A percentile compares a stretch with the other conserved stretches of the same genome.
Conservation (phyloP, 2,113 vertebrate species). For the Oreotrochilus melanogaster region DNA sequence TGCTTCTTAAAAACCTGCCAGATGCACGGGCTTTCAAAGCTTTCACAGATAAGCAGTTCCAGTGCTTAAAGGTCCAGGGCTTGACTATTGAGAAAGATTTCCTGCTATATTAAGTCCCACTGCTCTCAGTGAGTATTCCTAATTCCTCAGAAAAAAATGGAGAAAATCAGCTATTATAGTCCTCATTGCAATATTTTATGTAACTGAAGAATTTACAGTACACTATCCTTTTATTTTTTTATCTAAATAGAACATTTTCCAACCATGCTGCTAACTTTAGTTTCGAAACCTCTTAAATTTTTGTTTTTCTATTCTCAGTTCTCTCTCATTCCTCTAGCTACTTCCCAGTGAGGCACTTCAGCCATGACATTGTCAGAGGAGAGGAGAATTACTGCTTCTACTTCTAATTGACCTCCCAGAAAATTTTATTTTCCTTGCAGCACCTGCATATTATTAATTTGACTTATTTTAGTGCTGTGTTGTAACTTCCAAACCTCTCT, state of each 20-base stretch:
- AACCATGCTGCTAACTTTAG: neutral
- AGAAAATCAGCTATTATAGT: neutral
- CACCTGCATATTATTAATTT: conserved; percentile 12
- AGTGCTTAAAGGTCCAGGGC: neutral
- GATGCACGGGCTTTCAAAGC: neutral
- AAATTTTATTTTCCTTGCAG: neutral
- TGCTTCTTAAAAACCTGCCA: neutral
- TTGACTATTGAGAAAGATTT: neutral
- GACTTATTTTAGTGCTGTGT: conserved; percentile 1
- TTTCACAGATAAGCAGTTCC: neutral
- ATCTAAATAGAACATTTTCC: neutral
- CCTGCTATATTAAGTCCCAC: neutral
- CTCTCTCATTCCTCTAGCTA: neutral
- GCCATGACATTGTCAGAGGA: neutral
- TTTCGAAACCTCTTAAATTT: neutral
- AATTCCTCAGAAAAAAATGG: neutral
- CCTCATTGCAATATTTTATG: neutral
- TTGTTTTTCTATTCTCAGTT: neutral
- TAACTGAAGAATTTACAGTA: neutral
- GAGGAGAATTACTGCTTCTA: neutral
- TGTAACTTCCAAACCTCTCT: neutral
- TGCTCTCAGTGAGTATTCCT: neutral
- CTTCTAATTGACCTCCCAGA: neutral
- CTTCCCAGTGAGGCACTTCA: conserved; percentile 7
- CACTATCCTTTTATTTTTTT: neutral